phyloP scores from a whole-genome alignment of 2,888 invertebrate genomes.

The Hetaerina titia region DNA sequence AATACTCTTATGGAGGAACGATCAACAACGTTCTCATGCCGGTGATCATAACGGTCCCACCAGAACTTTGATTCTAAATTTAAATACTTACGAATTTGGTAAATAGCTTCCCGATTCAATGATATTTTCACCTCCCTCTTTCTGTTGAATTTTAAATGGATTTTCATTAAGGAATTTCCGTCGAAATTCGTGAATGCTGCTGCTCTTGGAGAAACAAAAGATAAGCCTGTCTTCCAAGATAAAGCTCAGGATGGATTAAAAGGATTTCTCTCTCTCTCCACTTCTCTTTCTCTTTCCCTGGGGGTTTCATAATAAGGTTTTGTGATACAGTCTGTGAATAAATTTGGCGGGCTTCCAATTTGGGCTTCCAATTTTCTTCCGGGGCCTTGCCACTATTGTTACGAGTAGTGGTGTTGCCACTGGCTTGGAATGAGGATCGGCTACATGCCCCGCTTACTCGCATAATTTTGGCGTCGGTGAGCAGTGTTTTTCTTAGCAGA shows the following conservation, averaged over 20 bases:
- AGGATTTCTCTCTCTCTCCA: background rate
- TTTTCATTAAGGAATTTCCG: background rate
- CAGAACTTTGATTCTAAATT: background rate
- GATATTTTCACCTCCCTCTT: background rate
- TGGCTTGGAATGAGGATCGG: background rate
- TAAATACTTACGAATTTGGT: too few relatives aligned
- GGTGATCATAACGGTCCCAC: background rate
- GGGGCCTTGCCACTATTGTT: background rate
- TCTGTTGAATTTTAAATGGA: background rate
- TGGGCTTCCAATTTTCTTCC: background rate
- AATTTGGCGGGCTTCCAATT: background rate
- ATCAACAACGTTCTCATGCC: too few relatives aligned
- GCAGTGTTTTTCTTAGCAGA: background rate
- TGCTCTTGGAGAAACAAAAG: background rate
- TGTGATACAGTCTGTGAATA: background rate
- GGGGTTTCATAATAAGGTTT: background rate
- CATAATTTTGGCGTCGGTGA: background rate
- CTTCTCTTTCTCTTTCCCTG: background rate
- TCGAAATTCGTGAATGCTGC: background rate
- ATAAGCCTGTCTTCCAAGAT: conserved; percentile 35
- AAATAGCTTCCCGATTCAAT: too few relatives aligned
- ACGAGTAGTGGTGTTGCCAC: background rate
- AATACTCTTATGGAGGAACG: too few relatives aligned
- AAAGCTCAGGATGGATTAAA: background rate
- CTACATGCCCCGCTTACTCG: background rate